Conservation (phyloP, 2,888 invertebrate genomes). For the Drosophila infuscata region DNA sequence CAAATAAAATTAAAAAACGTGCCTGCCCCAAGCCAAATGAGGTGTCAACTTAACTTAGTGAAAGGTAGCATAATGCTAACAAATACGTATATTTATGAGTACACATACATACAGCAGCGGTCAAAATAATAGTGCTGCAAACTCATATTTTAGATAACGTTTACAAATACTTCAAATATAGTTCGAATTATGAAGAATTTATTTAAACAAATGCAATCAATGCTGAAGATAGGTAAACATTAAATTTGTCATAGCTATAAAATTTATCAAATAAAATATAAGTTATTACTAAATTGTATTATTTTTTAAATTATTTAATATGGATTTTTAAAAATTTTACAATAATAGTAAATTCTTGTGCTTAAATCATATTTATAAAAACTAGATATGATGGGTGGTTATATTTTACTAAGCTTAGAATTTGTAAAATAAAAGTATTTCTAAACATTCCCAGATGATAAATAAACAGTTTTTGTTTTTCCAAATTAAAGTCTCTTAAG, state of each 20-base stretch:
- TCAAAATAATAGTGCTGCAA: not conserved
- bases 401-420: not conserved
- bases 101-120: not conserved
- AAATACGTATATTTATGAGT: conserved; percentile 49
- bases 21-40: conserved; percentile 63
- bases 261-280: too few relatives aligned
- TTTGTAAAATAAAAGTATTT: not conserved
- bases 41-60: conserved; percentile 83
- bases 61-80: conserved; percentile 78
- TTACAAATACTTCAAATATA: not conserved
- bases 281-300: not conserved
- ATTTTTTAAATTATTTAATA: not conserved
- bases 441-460: not conserved
- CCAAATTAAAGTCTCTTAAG: not conserved
- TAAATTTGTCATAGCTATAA: too few relatives aligned
- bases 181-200: not conserved
- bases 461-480: not conserved
- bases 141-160: not conserved
- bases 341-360: not conserved
- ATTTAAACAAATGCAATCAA: too few relatives aligned
- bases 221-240: too few relatives aligned
- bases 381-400: not conserved
- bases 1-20: not conserved
- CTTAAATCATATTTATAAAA: not conserved
- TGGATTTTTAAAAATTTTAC: not conserved